A percentile compares a stretch with the other conserved stretches of the same genome.
These are phyloP conservation scores for Lophotis ruficrista DNA, from an alignment of 2,113 vertebrate genomes.

Conservation along the genomic window DNA sequence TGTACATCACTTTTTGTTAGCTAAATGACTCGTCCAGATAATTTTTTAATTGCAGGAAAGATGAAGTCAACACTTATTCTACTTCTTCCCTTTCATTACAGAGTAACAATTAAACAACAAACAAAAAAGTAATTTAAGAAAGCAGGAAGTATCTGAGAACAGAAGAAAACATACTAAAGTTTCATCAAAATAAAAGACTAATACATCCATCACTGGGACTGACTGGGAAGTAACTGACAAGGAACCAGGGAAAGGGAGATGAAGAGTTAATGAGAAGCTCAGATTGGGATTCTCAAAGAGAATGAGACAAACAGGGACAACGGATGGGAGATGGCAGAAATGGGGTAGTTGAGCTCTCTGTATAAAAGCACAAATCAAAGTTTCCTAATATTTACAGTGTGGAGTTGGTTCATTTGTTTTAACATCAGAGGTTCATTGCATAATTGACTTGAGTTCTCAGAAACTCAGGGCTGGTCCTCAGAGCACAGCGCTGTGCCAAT, in stretches of 20 bases:
- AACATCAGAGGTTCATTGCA: neutral
- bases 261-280: neutral
- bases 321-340: neutral
- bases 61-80: neutral
- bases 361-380: neutral
- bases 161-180: neutral
- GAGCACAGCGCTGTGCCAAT: neutral
- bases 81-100: neutral
- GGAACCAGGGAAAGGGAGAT: neutral
- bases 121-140: neutral
- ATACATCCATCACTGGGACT: neutral
- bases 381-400: rapidly evolving
- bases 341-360: neutral
- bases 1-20: neutral
- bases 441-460: neutral
- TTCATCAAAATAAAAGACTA: neutral
- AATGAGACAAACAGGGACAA: neutral
- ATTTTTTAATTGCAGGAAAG: neutral
- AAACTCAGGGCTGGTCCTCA: neutral
- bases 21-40: neutral
- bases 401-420: neutral
- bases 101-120: neutral
- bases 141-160: neutral
- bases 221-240: neutral
- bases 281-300: neutral